Evolutionary conservation across 2,888 invertebrate genomes (phyloP).

Genomic region (Leucophenga montana): DNA sequence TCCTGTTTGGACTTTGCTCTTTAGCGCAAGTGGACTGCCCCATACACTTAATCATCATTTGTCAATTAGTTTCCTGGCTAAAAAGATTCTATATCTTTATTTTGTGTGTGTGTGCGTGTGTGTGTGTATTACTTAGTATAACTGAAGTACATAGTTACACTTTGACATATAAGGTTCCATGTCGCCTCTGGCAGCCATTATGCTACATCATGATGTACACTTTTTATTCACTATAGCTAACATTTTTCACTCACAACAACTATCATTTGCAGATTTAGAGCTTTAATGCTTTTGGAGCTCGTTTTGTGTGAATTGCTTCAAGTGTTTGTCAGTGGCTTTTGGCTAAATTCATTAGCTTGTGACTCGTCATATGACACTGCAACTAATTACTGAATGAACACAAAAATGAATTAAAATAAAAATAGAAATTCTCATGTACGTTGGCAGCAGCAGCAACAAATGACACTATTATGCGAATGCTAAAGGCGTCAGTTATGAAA

Average conservation of each 20-base stretch:
- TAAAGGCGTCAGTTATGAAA: conserved; percentile 26
- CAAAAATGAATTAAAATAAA: conserved; percentile 29
- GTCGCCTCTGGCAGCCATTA: background rate
- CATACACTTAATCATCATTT: conserved; percentile 63
- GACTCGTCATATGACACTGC: background rate
- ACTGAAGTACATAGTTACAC: conserved; percentile 32
- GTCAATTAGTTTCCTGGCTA: conserved; percentile 58
- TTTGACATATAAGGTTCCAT: too few species aligned
- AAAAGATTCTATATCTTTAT: background rate
- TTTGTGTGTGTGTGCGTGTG: background rate
- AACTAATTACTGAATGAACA: background rate
- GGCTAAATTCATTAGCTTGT: too few species aligned
- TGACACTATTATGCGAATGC: conserved; percentile 14
- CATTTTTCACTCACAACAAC: too few species aligned
- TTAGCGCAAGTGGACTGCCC: conserved; percentile 17
- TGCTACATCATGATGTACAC: background rate
- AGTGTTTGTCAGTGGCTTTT: too few species aligned
- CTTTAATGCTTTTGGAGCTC: too few species aligned
- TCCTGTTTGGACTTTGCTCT: background rate
- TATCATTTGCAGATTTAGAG: too few species aligned
- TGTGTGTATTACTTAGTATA: background rate
- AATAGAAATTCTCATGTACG: conserved; percentile 13
- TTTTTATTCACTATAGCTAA: too few species aligned
- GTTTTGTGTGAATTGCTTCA: too few species aligned
- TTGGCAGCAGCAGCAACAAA: conserved; percentile 31